Evolutionary conservation across 2,797 vertebrate genomes (phyloP), one percentile per base, ranked within the genome.

Genomic region (Cirrhinus molitorella): DNA sequence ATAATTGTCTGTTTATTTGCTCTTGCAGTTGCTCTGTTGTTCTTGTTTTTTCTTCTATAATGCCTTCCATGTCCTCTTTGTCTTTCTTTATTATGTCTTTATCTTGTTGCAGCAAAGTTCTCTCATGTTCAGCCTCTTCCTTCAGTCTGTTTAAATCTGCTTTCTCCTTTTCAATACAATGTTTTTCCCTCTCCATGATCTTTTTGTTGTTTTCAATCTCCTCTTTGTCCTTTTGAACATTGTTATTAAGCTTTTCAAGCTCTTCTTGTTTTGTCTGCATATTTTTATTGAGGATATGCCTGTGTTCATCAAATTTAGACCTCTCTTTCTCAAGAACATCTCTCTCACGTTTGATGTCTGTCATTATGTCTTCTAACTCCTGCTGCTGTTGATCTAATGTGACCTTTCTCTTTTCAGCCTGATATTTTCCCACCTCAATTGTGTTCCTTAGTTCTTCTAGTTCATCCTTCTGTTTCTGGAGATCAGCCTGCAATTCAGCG

Each of bases 181-280:
- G 3, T 65, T 81, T 81, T 73, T 73, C 80, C 37, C 14, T 80
- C 3, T 72, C 55, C 17, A 37, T 23, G 5, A 3, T 82, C 57
- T 55, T 57, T 76, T 40, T 85, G 72, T 2, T 59, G 28, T n/a
- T 66, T 81, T 85, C 84, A 17, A n/a, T 80, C 66, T 59, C 40
- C 17, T n/a, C 63, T 31, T 23, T 76, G n/a, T 73, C 71, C n/a
- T 28, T 65, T 25, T 66, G n/a, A 55, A 83, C 40, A 2, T 76
- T 23, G 51, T 53, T n/a, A 53, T 77, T 71, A 16, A 68, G 43
- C 40, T 28, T 61, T 34, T 78, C 55, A n/a, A 84, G 45, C 17
- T 80, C 19, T n/a, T 83, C 25, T 34, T 45, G 71, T 79, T 83
- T 63, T 71, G n/a, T 84, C 16, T 51, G 49, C 9, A 68, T 49